Base-by-base conservation (phyloP, 1,140 invertebrate genomes). In the Pantala flavescens region DNA sequence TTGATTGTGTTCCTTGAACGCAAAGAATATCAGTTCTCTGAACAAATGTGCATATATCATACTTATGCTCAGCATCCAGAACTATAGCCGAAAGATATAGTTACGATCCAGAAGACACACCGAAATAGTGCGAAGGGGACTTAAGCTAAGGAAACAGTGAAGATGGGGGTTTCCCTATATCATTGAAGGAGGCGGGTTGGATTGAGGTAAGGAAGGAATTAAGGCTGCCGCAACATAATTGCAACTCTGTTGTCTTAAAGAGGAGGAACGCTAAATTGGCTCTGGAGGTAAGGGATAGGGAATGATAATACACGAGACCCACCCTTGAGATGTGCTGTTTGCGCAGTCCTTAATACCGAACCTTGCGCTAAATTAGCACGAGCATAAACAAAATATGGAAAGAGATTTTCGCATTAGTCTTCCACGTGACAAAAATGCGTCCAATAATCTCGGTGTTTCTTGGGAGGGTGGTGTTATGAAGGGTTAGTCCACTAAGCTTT, bases 161-260 rank as follows among this genome's bases (percentile, higher is more conserved):
- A 36, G 28, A 36, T 36, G 14, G n/a, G 49, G 49, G 49, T 63
- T 16, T 63, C 49, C 28, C 28, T 9, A 12, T 21, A 63, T 63
- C 16, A 63, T 63, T 63, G n/a, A 63, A 63, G 49, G 14, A 63
- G 49, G 49, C 12, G 49, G 49, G 49, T 63, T 63, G 49, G 49
- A 63, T 63, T 63, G 49, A 63, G 49, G 49, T 63, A 63, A 63
- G 49, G n/a, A 63, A 63, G 49, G 49, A 63, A 63, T 63, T 63
- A 63, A 63, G 49, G 49, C 16, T 21, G 16, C 49, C 49, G 49
- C 49, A 63, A 63, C 49, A 63, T 63, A 63, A 63, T 63, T 63
- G 49, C 49, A 12, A 63, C 49, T 63, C 3, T 63, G 49, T 63
- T 63, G 49, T 63, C 49, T 63, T 63, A 7, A 63, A 63, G 49